Evolutionary conservation across 2,797 vertebrate genomes (phyloP), one percentile per base, ranked within the genome.

Genomic region (Ataeniobius toweri): DNA sequence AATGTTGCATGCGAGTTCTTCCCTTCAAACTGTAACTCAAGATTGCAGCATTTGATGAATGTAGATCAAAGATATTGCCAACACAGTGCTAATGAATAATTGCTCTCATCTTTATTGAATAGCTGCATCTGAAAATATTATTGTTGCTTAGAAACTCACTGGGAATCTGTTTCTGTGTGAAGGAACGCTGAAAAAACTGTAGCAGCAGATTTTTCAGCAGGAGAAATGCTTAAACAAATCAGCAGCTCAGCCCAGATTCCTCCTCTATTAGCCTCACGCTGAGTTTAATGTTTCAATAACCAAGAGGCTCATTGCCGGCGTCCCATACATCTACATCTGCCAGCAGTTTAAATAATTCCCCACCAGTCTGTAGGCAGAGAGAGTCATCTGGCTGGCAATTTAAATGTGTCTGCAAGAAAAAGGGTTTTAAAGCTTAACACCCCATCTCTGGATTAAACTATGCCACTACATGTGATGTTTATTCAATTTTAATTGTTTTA

Each of bases 261-360:
- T 83, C 69, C 78, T 85, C 84, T 79, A 82, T 90, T 86, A 86
- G 58, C 74, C 20, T 79, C 89, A 86, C 70, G 75, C 85, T 80
- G 86, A 75, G 85, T 53, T 39, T 61, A 77, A 73, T 85, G 81
- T 78, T 82, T 78, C 71, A 79, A 76, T 77, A 77, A 85, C 68
- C 10, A 69, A 74, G 71, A 68, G 56, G 80, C 56, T 77, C 80
- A 28, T 80, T 50, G 79, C 76, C 69, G 63, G 76, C 55, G 69
- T 77, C 65, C 65, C 75, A 73, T 77, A 70, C 78, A 73, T 83
- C 67, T 78, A 73, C 77, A 80, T 80, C 74, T 77, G 82, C 80
- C 63, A 78, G 79, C 75, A 71, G 50, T 85, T 80, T 73, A 67
- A 82, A 86, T 75, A 78, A 73, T 56, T 73, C 69, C 55, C 84